A percentile compares a stretch with the other conserved stretches of the same genome.
Evolutionary conservation across 1,140 invertebrate genomes (phyloP).

Genomic region (Euura lappo): DNA sequence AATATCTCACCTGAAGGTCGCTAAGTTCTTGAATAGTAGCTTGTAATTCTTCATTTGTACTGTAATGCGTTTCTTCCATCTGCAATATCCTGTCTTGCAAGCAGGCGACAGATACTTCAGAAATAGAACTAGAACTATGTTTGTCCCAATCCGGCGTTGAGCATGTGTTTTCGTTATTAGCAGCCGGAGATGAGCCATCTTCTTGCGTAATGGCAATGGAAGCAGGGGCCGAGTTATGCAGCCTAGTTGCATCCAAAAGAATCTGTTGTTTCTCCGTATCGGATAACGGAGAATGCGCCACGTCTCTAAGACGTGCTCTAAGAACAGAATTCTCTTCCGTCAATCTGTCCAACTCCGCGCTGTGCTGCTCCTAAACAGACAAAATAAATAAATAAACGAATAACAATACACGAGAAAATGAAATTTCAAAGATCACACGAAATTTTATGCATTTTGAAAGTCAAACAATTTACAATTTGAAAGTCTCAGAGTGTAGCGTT

Average conservation of each 20-base stretch:
- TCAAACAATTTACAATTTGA: no score
- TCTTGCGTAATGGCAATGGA: slow-evolving; percentile 63
- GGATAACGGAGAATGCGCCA: slow-evolving; percentile 79
- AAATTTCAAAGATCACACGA: not conserved
- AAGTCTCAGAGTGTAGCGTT: not conserved
- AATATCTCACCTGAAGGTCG: slow-evolving; percentile 71
- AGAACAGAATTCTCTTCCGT: slow-evolving; percentile 77
- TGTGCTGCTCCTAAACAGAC: slow-evolving; percentile 63
- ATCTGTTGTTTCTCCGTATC: slow-evolving; percentile 82
- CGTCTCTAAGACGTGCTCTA: slow-evolving; percentile 74
- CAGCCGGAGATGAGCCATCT: slow-evolving; percentile 36
- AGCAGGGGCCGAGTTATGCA: slow-evolving; percentile 69
- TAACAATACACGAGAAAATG: slow-evolving; percentile 16
- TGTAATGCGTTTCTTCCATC: slow-evolving; percentile 68
- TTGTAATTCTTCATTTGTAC: slow-evolving; percentile 94
- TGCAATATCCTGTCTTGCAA: slow-evolving; percentile 91
- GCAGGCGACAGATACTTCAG: slow-evolving; percentile 90
- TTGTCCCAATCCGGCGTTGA: slow-evolving; percentile 87
- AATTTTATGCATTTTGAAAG: not conserved
- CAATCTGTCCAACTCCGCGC: slow-evolving; percentile 69
- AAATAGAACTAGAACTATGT: slow-evolving; percentile 81
- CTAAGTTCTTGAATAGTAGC: slow-evolving; percentile 92
- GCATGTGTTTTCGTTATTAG: slow-evolving; percentile 52
- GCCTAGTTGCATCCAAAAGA: slow-evolving; percentile 70
- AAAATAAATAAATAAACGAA: slow-evolving; percentile 14